Conservation (phyloP, 2,797 vertebrate species). For the Rhinella marina region DNA sequence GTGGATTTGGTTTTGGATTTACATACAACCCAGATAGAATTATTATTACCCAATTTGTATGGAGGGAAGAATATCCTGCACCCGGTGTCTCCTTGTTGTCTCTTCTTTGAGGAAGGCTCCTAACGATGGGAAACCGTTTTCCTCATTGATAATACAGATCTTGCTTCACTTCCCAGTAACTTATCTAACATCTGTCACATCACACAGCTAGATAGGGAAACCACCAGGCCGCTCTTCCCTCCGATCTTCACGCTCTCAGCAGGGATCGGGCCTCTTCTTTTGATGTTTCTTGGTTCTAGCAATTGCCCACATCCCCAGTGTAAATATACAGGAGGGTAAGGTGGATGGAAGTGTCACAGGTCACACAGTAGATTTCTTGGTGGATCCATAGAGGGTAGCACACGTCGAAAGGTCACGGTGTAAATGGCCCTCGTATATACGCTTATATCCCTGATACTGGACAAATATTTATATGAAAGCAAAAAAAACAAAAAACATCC, state of each 20-base stretch:
- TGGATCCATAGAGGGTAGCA: not conserved
- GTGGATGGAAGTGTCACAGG: slow-evolving; percentile 25
- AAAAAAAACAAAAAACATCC: no score
- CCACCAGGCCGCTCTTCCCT: not conserved
- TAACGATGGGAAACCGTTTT: not conserved
- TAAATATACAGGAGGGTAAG: slow-evolving; percentile 22
- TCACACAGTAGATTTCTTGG: not conserved
- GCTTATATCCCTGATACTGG: no score
- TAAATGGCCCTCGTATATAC: no score
- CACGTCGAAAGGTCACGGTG: not conserved
- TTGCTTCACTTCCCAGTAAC: slow-evolving; percentile 34
- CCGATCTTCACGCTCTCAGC: slow-evolving; percentile 13
- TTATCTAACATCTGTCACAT: slow-evolving; percentile 48
- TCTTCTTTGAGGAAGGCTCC: not conserved
- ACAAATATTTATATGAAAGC: no score
- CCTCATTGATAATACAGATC: slow-evolving; percentile 30
- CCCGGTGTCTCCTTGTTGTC: not conserved
- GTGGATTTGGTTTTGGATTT: no score
- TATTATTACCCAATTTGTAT: not conserved
- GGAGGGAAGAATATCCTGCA: not conserved
- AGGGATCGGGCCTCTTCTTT: not conserved
- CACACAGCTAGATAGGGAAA: slow-evolving; percentile 21
- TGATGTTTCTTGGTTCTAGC: slow-evolving; percentile 9
- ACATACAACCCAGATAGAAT: no score
- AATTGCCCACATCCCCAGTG: slow-evolving; percentile 8